Evolutionary conservation across 1,140 invertebrate species (phyloP).

Genomic region (Leptopilina boulardi): DNA sequence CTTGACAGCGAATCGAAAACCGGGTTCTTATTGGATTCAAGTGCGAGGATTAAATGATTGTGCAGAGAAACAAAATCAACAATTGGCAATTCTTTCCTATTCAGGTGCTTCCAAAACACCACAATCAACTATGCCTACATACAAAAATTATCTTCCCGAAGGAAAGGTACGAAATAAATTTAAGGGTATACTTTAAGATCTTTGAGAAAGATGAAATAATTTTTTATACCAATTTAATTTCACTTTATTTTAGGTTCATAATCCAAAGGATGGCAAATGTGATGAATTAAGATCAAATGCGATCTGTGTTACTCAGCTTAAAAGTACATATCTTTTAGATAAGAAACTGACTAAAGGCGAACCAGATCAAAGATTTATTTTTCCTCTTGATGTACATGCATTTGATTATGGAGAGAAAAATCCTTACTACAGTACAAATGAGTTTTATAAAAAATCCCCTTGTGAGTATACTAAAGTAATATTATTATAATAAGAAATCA

Average conservation of each 20-base stretch:
- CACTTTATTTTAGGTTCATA: conserved; percentile 33
- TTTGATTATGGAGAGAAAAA: background rate
- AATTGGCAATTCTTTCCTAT: conserved; percentile 54
- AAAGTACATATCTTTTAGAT: background rate
- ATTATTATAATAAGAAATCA: no score
- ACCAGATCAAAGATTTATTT: conserved; percentile 1
- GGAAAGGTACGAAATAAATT: background rate
- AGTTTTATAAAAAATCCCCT: background rate
- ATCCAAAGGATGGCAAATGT: conserved; percentile 76
- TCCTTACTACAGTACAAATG: conserved; percentile 23
- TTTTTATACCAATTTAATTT: no score
- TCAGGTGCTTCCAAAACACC: conserved; percentile 7
- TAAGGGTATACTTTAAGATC: no score
- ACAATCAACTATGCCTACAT: background rate
- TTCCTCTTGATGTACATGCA: background rate
- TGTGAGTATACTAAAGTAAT: background rate
- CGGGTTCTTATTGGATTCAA: conserved; percentile 78
- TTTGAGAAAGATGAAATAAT: no score
- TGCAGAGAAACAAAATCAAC: conserved; percentile 25
- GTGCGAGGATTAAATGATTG: conserved; percentile 76
- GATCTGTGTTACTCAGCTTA: conserved; percentile 74
- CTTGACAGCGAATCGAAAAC: conserved; percentile 73
- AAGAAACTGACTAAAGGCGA: background rate
- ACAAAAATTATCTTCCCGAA: background rate
- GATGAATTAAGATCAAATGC: conserved; percentile 82